These are phyloP conservation scores for Yoshiicerus persimilis DNA, from an alignment of 1,140 invertebrate genomes.

Conservation along the genomic window DNA sequence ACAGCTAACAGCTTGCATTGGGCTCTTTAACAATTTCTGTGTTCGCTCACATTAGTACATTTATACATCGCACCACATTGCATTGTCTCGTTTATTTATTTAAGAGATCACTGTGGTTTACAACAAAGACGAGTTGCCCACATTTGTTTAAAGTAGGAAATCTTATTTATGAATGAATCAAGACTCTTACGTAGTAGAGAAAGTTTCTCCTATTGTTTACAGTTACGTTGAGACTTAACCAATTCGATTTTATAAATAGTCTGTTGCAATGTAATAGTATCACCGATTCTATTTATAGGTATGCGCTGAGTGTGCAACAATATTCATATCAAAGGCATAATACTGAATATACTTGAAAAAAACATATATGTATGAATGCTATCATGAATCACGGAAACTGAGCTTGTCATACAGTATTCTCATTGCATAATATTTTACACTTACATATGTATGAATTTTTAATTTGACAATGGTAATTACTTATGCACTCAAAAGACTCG, in stretches of 20 bases:
- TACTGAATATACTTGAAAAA: too few species aligned
- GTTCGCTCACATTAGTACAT: not conserved
- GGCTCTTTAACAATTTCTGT: not conserved
- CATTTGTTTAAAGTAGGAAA: constrained; percentile 3
- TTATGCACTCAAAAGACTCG: not conserved
- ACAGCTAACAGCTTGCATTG: not conserved
- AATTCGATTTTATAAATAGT: not conserved
- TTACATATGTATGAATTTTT: not conserved
- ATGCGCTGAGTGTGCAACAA: too few species aligned
- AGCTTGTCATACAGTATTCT: not conserved
- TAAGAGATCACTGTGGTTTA: not conserved
- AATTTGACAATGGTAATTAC: not conserved
- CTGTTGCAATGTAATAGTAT: not conserved
- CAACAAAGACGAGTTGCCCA: not conserved
- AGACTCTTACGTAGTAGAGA: not conserved
- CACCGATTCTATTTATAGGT: not conserved
- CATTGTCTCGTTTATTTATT: not conserved
- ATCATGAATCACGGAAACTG: too few species aligned
- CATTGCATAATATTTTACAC: too few species aligned
- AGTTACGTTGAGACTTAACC: not conserved
- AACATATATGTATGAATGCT: too few species aligned
- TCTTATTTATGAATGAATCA: not conserved
- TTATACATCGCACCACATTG: not conserved
- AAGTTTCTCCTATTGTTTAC: not conserved
- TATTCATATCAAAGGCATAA: too few species aligned